Evolutionary conservation across 2,888 invertebrate genomes (phyloP).

Genomic region (Drosophila paranaensis): DNA sequence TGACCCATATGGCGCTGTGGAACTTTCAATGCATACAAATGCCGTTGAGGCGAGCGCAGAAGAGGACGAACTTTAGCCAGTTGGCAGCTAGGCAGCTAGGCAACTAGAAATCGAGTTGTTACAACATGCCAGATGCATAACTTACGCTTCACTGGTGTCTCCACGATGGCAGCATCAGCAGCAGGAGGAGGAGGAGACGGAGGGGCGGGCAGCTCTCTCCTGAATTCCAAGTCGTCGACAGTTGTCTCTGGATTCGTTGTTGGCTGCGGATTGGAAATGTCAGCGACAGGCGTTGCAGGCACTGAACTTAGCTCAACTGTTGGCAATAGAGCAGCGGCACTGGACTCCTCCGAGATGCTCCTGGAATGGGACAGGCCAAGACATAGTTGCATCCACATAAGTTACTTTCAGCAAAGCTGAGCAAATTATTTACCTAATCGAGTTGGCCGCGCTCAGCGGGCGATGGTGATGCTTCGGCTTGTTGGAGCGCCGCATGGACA

Average conservation of each 20-base stretch:
- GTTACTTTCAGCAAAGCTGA: background rate
- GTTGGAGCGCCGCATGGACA: constrained; percentile 84
- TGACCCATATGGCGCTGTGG: constrained; percentile 51
- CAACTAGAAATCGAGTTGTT: constrained; percentile 37
- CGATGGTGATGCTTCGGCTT: constrained; percentile 76
- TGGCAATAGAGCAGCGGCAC: constrained; percentile 64
- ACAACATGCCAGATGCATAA: constrained; percentile 59
- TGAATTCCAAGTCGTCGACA: constrained; percentile 55
- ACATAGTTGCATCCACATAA: background rate
- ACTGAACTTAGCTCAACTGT: constrained; percentile 70
- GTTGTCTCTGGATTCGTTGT: constrained; percentile 55
- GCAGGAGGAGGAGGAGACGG: background rate
- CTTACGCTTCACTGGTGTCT: constrained; percentile 65
- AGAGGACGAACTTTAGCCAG: constrained; percentile 42
- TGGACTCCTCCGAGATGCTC: constrained; percentile 80
- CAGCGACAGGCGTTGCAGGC: constrained; percentile 47
- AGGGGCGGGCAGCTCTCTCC: constrained; percentile 34
- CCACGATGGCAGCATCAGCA: constrained; percentile 12
- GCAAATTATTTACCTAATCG: constrained; percentile 82
- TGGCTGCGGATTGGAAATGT: constrained; percentile 48
- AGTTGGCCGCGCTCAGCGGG: constrained; percentile 81
- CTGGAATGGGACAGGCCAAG: constrained; percentile 34
- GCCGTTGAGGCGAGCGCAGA: constrained; percentile 2
- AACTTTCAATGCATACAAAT: constrained; percentile 62
- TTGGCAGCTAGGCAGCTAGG: constrained; percentile 41